Evolutionary conservation across 2,797 vertebrate species (phyloP), one percentile per base, ranked within the genome.

Genomic region (Galagoides demidoff): DNA sequence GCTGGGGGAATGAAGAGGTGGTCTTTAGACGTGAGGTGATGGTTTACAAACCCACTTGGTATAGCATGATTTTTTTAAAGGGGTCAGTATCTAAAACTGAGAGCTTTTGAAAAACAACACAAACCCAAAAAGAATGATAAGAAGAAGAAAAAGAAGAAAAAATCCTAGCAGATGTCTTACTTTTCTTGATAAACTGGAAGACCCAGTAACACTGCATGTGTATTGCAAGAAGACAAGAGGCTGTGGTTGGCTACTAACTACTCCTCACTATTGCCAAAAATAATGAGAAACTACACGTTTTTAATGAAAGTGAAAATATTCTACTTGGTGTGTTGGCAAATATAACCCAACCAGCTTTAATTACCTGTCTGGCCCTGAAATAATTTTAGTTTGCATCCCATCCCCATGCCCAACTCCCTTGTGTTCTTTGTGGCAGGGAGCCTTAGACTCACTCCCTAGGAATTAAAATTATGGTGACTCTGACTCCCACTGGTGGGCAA

Each of bases 121-220:
- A 29, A 10, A 59, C 71, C 14, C 57, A 63, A 49, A 68, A 66
- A 16, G 3, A 52, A 16, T 16, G 16, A 17, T 16, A 52, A 52
- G 3, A 52, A 12, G 11, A 49, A 52, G 3, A 52, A 52, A 1
- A 49, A 49, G 49, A 52, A 52, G 49, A 52, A 49, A 49, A 49
- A 16, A 52, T 52, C 3, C 49, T 52, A 39, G 64, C 2, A 77
- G 34, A 86, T 52, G 13, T 25, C n/a, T 37, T 84, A 70, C 13
- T 84, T 90, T 59, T 95, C 37, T 52, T 71, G 45, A 83, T 39
- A 92, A 79, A 71, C 2, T 52, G 4, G n/a, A 91, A 86, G n/a
- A 71, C 9, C 5, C 10, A 95, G 27, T 13, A 81, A 92, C 20
- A 90, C 19, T 78, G 11, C 43, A 20, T 13, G 39, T 19, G 17